Evolutionary conservation across 2,113 vertebrate species (phyloP).

Genomic region (Pseudopipra pipra): DNA sequence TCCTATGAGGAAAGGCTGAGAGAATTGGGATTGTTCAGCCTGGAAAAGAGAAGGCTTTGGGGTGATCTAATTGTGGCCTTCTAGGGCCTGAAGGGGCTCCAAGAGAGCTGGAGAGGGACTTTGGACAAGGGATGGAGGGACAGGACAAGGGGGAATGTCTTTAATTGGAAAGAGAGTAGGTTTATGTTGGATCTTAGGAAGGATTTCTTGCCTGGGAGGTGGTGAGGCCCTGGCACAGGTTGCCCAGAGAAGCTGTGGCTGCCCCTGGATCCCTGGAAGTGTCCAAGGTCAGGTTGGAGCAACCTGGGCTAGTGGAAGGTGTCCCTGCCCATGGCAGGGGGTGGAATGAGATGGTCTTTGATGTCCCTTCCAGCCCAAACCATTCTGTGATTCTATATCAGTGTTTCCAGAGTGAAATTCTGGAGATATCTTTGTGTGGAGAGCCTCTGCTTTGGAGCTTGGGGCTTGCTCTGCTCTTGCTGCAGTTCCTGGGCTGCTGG

Average conservation of each 20-base stretch:
- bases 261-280: background rate
- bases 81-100: background rate
- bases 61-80: background rate
- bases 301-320: fast-evolving
- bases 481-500: background rate
- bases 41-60: background rate
- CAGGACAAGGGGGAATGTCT: background rate
- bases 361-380: background rate
- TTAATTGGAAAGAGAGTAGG: background rate
- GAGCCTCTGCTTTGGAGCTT: background rate
- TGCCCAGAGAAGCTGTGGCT: background rate
- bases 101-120: background rate
- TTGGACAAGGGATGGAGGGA: background rate
- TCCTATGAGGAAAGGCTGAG: background rate
- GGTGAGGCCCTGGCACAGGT: fast-evolving
- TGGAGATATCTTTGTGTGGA: background rate
- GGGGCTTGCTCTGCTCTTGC: background rate
- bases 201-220: background rate
- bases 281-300: background rate
- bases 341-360: fast-evolving
- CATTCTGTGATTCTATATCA: fast-evolving
- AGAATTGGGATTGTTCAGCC: background rate
- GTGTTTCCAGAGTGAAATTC: background rate
- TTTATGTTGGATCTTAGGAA: background rate
- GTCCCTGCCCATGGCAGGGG: background rate